Evolutionary conservation across 1,140 invertebrate genomes (phyloP).

Genomic region (Lasioglossum baleicum): DNA sequence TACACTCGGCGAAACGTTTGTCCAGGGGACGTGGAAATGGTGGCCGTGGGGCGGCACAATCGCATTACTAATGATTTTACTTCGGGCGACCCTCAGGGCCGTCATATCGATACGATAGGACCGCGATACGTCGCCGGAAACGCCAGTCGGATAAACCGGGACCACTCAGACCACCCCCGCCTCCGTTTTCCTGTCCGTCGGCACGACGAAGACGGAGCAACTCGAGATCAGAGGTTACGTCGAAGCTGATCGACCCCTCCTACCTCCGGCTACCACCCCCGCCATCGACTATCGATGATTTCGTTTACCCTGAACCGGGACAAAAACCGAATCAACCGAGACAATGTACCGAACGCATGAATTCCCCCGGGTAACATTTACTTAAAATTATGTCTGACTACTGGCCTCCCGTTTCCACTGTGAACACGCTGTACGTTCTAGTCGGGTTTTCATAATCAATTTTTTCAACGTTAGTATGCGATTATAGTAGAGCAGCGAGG

Average conservation of each 20-base stretch:
- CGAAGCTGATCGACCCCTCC: slow-evolving; percentile 69
- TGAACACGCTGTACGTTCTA: too few species aligned
- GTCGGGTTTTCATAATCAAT: too few species aligned
- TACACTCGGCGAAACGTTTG: slow-evolving; percentile 28
- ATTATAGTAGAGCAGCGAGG: too few species aligned
- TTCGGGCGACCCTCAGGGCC: slow-evolving; percentile 65
- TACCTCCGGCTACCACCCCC: background rate
- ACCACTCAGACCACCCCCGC: slow-evolving; percentile 30
- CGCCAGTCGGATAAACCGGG: slow-evolving; percentile 67
- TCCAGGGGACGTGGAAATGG: slow-evolving; percentile 24
- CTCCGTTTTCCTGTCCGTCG: slow-evolving; percentile 31
- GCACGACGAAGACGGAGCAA: slow-evolving; percentile 6
- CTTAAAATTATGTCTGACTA: slow-evolving; percentile 28
- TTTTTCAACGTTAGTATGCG: too few species aligned
- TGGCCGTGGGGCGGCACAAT: slow-evolving; percentile 63
- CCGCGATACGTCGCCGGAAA: slow-evolving; percentile 69
- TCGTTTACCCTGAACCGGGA: slow-evolving; percentile 68
- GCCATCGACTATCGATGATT: slow-evolving; percentile 71
- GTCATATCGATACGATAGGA: slow-evolving; percentile 75
- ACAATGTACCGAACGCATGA: slow-evolving; percentile 25
- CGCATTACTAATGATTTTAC: slow-evolving; percentile 77
- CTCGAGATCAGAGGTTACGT: slow-evolving; percentile 66
- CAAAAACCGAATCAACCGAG: slow-evolving; percentile 30
- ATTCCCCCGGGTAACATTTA: slow-evolving; percentile 32
- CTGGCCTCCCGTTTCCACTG: background rate